Conservation (phyloP, 1,140 invertebrate genomes). For the Cylas formicarius region DNA sequence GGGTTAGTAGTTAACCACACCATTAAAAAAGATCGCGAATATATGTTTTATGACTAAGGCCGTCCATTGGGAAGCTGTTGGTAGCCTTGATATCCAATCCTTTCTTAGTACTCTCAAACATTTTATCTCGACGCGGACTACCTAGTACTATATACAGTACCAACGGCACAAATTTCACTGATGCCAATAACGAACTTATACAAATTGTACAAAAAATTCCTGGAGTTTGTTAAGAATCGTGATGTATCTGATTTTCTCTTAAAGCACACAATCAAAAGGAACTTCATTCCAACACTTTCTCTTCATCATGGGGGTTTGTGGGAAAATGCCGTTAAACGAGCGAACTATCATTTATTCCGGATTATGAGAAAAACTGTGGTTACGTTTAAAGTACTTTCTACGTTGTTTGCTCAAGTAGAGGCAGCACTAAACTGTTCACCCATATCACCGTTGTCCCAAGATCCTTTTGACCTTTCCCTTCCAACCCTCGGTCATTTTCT, state of each 20-base stretch:
- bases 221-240: background rate
- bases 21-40: no score
- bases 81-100: constrained; percentile 24
- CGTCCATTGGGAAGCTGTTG: constrained; percentile 42
- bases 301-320: constrained; percentile 29
- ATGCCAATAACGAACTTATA: constrained; percentile 12
- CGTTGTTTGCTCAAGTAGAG: constrained; percentile 31
- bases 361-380: constrained; percentile 20
- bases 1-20: no score
- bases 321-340: constrained; percentile 26
- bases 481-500: constrained; percentile 24
- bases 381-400: constrained; percentile 29
- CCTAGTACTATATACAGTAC: constrained; percentile 24
- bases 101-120: constrained; percentile 32
- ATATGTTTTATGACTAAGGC: constrained; percentile 41
- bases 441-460: constrained; percentile 19
- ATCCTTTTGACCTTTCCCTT: constrained; percentile 20
- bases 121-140: constrained; percentile 28
- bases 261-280: constrained; percentile 24
- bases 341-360: constrained; percentile 25
- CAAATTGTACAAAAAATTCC: constrained; percentile 1
- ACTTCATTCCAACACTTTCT: constrained; percentile 27
- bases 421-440: constrained; percentile 32
- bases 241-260: constrained; percentile 13
- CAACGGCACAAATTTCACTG: constrained; percentile 22